These are phyloP conservation scores for Conus betulinus DNA, from an alignment of 1,140 invertebrate species.

Conservation along the genomic window DNA sequence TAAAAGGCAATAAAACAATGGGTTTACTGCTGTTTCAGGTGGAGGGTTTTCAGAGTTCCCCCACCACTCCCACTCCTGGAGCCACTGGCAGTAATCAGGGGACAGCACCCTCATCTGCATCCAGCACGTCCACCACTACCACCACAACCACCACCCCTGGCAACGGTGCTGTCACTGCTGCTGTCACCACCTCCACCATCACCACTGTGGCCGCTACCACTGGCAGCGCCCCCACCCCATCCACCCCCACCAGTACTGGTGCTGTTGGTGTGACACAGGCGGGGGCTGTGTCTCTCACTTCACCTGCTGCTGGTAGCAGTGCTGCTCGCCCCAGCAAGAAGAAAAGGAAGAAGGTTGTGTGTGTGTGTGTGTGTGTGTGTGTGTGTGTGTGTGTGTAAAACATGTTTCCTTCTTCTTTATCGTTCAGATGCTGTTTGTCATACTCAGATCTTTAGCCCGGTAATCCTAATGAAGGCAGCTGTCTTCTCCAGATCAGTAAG, in stretches of 20 bases:
- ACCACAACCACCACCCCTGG: background rate
- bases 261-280: too few relatives aligned
- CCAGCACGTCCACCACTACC: background rate
- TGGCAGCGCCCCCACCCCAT: too few relatives aligned
- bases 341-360: slow-evolving; percentile 16
- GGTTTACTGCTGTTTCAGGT: background rate
- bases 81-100: background rate
- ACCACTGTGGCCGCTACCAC: background rate
- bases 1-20: background rate
- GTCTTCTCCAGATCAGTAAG: too few relatives aligned
- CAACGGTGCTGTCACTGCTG: background rate
- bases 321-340: slow-evolving; percentile 4
- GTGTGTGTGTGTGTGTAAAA: too few relatives aligned
- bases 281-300: background rate
- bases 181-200: background rate
- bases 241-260: too few relatives aligned
- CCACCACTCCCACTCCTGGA: background rate
- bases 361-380: too few relatives aligned
- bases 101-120: background rate
- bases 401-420: too few relatives aligned
- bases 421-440: too few relatives aligned
- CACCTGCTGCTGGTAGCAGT: background rate
- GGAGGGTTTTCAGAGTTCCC: background rate
- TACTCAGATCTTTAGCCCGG: too few relatives aligned
- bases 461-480: too few relatives aligned